Base-by-base conservation (phyloP, 2,797 vertebrate species). In the Lophius americanus region DNA sequence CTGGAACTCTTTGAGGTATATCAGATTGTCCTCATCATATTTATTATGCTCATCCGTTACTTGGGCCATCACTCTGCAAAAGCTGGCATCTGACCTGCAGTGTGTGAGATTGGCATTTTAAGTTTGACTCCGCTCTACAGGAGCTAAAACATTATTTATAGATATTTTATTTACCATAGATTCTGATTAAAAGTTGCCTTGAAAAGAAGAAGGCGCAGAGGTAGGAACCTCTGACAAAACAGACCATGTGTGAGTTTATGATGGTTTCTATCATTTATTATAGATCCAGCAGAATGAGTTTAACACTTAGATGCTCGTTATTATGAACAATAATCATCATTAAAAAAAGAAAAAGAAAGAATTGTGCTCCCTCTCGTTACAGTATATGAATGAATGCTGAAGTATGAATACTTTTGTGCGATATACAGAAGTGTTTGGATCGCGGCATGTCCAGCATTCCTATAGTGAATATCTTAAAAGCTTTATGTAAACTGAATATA, bases 11-110 rank as follows among this genome's bases (percentile, higher is more conserved):
- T 81, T 85, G 64, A 79, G 64, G 73, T 83, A 36, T 58, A 63
- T 78, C 76, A 82, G 79, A 83, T 73, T 83, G 79, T 84, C 54
- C 61, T 83, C 68, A 74, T 81, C 69, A 37, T 43, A 48, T 37
- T 68, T 61, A 71, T 79, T 82, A 80, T 82, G 78, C 39, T 9
- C 47, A 55, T 69, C 47, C 53, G 75, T 75, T 81, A 79, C 82
- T 79, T 70, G 57, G 51, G 68, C 75, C 51, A 67, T 79, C 74
- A 61, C 51, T 72, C 71, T 63, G 70, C 48, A 78, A 64, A 84
- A 66, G 58, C 77, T 79, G 75, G n/a, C 83, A 55, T 73, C 54
- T 83, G 82, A 84, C 83, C 80, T 57, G 49, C 13, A 41, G 43
- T 60, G 36, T 60, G 54, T 62, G 65, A 78, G 44, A 46, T n/a